These are phyloP conservation scores for Eupsilia transversa DNA, from an alignment of 2,888 invertebrate genomes.

Conservation along the genomic window DNA sequence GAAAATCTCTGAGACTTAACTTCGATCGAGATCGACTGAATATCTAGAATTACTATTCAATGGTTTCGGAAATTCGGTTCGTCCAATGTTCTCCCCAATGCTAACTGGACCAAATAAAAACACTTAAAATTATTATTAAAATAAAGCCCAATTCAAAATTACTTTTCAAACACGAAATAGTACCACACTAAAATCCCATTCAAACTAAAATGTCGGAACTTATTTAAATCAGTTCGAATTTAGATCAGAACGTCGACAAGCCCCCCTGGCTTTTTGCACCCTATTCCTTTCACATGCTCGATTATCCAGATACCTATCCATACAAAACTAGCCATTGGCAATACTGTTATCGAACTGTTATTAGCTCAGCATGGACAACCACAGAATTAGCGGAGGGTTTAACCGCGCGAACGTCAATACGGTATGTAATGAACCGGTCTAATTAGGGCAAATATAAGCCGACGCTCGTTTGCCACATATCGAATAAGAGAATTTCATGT, in stretches of 20 bases:
- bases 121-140: neutral
- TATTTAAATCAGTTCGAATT: neutral
- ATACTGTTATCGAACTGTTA: slow-evolving; percentile 34
- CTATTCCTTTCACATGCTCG: neutral
- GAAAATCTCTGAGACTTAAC: neutral
- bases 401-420: slow-evolving; percentile 63
- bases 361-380: slow-evolving; percentile 42
- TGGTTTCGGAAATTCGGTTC: neutral
- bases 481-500: slow-evolving; percentile 23
- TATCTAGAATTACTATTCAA: neutral
- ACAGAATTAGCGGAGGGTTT: slow-evolving; percentile 54
- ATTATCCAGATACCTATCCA: slow-evolving; percentile 1
- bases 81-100: neutral
- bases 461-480: slow-evolving; percentile 59
- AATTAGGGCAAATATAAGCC: slow-evolving; percentile 68
- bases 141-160: neutral
- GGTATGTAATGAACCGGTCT: slow-evolving; percentile 63
- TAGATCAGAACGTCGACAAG: neutral
- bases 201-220: too few relatives aligned
- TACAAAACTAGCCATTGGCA: slow-evolving; percentile 5
- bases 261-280: neutral
- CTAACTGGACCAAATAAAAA: neutral
- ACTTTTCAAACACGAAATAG: neutral
- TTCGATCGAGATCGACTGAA: neutral
- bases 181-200: neutral